Conservation (phyloP, 2,888 invertebrate genomes). For the Cantharis rufa region DNA sequence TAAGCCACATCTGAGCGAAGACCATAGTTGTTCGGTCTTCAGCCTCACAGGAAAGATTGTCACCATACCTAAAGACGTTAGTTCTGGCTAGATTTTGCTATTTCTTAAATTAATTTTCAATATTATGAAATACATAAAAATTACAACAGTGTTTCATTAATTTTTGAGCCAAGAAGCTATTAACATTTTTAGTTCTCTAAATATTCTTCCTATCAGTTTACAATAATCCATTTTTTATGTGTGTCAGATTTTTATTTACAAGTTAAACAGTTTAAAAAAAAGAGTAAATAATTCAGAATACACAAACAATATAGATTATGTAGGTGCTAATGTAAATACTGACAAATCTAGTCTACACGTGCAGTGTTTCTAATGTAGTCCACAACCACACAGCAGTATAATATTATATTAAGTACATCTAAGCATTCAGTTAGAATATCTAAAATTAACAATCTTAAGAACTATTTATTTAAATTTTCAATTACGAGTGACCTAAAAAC, state of each 20-base stretch:
- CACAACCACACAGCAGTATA: background rate
- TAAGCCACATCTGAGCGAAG: too few relatives aligned
- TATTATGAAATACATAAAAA: too few relatives aligned
- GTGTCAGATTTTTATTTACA: background rate
- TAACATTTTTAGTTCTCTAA: background rate
- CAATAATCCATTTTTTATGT: background rate
- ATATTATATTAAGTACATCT: background rate
- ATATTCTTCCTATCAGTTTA: background rate
- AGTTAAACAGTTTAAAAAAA: background rate
- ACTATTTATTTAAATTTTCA: slow-evolving; percentile 3
- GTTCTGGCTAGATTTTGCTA: too few relatives aligned
- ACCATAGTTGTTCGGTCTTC: too few relatives aligned
- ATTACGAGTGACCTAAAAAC: slow-evolving; percentile 4
- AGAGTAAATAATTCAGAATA: background rate
- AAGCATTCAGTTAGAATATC: background rate
- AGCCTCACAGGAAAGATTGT: too few relatives aligned
- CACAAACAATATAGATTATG: background rate
- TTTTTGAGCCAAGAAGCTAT: background rate
- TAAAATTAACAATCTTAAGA: slow-evolving; percentile 1
- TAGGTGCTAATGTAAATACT: slow-evolving; percentile 1
- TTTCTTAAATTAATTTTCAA: too few relatives aligned
- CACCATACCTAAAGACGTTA: too few relatives aligned
- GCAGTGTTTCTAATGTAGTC: background rate
- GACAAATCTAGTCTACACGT: slow-evolving; percentile 1
- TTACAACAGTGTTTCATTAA: too few relatives aligned